Evolutionary conservation across 2,797 vertebrate species (phyloP).

Genomic region (Cossypha niveicapilla): DNA sequence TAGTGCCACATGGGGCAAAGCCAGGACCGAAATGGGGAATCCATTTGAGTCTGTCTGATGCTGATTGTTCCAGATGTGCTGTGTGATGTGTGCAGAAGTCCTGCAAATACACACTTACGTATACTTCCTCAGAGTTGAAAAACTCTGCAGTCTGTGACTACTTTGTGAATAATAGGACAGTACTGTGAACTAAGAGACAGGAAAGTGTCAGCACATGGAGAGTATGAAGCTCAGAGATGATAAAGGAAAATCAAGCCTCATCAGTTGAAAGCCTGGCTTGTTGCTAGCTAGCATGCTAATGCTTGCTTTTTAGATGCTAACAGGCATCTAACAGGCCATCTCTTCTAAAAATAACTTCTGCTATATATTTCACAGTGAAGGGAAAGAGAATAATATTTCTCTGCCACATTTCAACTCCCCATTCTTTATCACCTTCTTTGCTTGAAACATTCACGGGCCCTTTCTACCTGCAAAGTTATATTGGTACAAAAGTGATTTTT

Average conservation of each 20-base stretch:
- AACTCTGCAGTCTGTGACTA: neutral
- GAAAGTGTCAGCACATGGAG: neutral
- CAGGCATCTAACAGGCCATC: neutral
- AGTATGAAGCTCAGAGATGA: neutral
- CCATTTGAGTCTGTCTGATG: fast-evolving
- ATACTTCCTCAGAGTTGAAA: neutral
- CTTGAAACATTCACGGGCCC: neutral
- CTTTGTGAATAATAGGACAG: neutral
- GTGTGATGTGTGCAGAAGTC: neutral
- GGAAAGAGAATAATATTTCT: neutral
- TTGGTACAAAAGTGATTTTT: neutral
- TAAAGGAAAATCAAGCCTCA: neutral
- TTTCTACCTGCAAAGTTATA: neutral
- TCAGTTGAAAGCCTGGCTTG: neutral
- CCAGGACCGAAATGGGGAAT: neutral
- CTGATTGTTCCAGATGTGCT: neutral
- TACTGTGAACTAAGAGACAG: too few species aligned
- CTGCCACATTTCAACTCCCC: neutral
- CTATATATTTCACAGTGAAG: neutral
- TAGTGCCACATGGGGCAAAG: neutral
- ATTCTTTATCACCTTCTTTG: neutral
- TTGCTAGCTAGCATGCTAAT: neutral
- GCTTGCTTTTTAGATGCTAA: neutral
- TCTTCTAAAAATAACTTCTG: neutral
- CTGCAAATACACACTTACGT: fast-evolving